Conservation (phyloP, 2,888 invertebrate species). For the Melikaiella ostensackeni region DNA sequence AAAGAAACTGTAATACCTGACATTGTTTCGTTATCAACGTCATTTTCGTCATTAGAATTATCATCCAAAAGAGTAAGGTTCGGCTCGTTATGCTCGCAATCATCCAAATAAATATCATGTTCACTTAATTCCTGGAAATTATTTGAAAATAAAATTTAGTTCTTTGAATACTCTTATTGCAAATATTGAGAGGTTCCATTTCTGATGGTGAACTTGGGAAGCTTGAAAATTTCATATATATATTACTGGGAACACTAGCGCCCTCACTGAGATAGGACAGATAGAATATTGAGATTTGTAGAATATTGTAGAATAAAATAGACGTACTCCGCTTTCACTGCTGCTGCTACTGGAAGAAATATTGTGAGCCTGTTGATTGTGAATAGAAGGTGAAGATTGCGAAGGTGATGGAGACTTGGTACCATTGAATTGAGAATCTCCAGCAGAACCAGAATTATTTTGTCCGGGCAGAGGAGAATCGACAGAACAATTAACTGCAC, state of each 20-base stretch:
- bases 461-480: constrained; percentile 52
- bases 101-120: constrained; percentile 82
- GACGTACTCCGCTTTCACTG: constrained; percentile 75
- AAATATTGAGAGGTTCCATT: too few species aligned
- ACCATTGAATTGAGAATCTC: constrained; percentile 58
- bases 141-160: not conserved
- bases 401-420: constrained; percentile 60
- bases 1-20: constrained; percentile 80
- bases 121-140: constrained; percentile 81
- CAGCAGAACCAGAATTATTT: constrained; percentile 54
- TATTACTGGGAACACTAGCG: not conserved
- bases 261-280: not conserved
- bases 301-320: constrained; percentile 16
- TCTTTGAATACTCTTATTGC: not conserved
- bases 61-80: constrained; percentile 81
- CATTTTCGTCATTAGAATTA: constrained; percentile 89
- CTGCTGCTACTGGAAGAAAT: constrained; percentile 74
- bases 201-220: too few species aligned
- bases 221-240: too few species aligned
- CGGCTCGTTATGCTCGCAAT: constrained; percentile 77
- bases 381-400: constrained; percentile 64
- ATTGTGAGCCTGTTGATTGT: constrained; percentile 70
- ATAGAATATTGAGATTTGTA: too few species aligned
- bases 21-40: constrained; percentile 92
- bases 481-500: constrained; percentile 44